Percentiles rank a stretch among this genome's conserved stretches.
Conservation (phyloP, 2,113 vertebrate genomes). For the Aplodontia rufa region DNA sequence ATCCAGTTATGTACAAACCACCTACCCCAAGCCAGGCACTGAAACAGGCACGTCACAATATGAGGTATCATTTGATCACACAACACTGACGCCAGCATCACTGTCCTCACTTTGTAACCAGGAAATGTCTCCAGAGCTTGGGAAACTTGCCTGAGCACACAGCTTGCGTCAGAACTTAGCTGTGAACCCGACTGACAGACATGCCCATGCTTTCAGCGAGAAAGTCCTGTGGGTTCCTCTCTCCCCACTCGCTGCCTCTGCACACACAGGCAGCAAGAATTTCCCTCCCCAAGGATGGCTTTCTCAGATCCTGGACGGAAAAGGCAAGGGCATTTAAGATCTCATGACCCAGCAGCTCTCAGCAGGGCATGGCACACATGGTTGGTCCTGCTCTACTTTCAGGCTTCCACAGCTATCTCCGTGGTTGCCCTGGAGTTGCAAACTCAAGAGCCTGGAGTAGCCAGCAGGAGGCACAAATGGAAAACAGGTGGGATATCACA, state of each 20-base stretch:
- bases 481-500: background rate
- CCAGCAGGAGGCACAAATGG: background rate
- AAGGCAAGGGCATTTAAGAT: background rate
- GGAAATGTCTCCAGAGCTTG: background rate
- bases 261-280: background rate
- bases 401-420: background rate
- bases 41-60: accelerated
- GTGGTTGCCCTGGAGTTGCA: background rate
- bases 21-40: background rate
- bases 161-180: background rate
- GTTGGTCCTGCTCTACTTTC: background rate
- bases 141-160: background rate
- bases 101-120: background rate
- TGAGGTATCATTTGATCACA: background rate
- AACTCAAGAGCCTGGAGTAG: background rate
- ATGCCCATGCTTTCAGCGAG: background rate
- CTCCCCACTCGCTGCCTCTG: background rate
- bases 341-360: background rate
- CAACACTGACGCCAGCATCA: too few relatives aligned
- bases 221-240: background rate
- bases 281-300: background rate
- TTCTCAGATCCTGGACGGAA: background rate
- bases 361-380: background rate
- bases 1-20: background rate
- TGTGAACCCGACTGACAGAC: background rate